phyloP scores from a whole-genome alignment of 2,888 invertebrate genomes.

The Torymus tubicola region DNA sequence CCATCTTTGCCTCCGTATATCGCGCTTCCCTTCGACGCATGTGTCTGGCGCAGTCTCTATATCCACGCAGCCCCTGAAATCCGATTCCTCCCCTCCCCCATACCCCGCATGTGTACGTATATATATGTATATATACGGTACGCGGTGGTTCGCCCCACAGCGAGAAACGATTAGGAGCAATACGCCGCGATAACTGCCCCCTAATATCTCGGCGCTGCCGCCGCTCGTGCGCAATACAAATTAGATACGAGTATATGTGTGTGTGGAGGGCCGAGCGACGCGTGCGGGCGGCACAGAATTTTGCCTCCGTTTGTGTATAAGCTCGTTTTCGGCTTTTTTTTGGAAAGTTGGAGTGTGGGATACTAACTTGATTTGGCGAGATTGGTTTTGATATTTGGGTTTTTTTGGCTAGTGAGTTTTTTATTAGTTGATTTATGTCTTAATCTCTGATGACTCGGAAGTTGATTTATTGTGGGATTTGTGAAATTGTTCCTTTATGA shows the following conservation, averaged over 20 bases:
- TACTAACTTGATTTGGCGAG: background rate
- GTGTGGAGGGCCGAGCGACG: no score
- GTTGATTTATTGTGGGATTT: no score
- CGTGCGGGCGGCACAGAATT: no score
- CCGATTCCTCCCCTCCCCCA: background rate
- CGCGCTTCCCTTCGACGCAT: slow-evolving; percentile 19
- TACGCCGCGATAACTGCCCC: slow-evolving; percentile 75
- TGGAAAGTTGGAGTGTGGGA: background rate
- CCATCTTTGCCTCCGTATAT: slow-evolving; percentile 36
- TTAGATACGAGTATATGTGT: slow-evolving; percentile 62
- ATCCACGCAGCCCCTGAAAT: background rate
- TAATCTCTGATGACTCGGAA: no score
- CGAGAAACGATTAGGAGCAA: slow-evolving; percentile 75
- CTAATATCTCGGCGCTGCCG: slow-evolving; percentile 71
- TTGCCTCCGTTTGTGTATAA: background rate
- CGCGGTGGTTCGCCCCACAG: slow-evolving; percentile 37
- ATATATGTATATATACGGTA: background rate
- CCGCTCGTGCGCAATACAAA: slow-evolving; percentile 72
- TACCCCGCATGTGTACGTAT: slow-evolving; percentile 7
- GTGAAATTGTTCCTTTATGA: no score
- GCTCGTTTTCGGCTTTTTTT: background rate
- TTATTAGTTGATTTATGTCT: no score
- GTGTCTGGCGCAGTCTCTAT: background rate
- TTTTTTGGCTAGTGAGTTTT: background rate
- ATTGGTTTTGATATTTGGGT: background rate